A percentile compares a stretch with the other conserved stretches of the same genome.
Evolutionary conservation across 2,888 invertebrate species (phyloP).

Genomic region (Sminthurinus aureus): DNA sequence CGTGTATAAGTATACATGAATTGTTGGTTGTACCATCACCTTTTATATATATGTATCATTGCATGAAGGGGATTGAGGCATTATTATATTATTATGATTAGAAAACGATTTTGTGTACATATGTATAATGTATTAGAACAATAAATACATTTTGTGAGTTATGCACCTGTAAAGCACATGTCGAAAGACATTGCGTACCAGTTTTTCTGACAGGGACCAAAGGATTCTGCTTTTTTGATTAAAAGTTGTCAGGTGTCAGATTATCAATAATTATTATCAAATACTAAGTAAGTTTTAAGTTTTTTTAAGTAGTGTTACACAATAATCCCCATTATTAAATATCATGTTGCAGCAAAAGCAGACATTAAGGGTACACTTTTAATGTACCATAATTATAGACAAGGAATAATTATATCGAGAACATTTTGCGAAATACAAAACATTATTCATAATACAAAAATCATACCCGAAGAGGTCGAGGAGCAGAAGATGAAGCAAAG

Average conservation of each 20-base stretch:
- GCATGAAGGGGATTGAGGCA: slow-evolving; percentile 3
- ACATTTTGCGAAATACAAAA: neutral
- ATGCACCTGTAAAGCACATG: slow-evolving; percentile 55
- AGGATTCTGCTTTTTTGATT: slow-evolving; percentile 34
- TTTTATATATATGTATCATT: neutral
- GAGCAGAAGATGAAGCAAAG: slow-evolving; percentile 64
- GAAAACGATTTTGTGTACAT: neutral
- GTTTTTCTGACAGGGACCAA: slow-evolving; percentile 31
- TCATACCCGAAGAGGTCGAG: slow-evolving; percentile 59
- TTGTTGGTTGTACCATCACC: too few relatives aligned
- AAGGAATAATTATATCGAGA: neutral
- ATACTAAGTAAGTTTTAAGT: neutral
- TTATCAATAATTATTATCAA: neutral
- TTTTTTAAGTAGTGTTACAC: too few relatives aligned
- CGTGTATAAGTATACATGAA: too few relatives aligned
- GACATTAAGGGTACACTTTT: slow-evolving; percentile 1
- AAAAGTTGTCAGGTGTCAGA: too few relatives aligned
- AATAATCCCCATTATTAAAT: neutral
- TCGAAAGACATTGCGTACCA: slow-evolving; percentile 53
- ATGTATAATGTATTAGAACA: neutral
- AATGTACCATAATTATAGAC: neutral
- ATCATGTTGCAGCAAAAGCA: neutral
- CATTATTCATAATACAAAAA: slow-evolving; percentile 8
- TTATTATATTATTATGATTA: neutral
- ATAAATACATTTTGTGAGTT: neutral